Percentiles rank a stretch among this genome's conserved stretches.
phyloP scores from a whole-genome alignment of 2,113 vertebrate genomes.

The Bubo bubo region DNA sequence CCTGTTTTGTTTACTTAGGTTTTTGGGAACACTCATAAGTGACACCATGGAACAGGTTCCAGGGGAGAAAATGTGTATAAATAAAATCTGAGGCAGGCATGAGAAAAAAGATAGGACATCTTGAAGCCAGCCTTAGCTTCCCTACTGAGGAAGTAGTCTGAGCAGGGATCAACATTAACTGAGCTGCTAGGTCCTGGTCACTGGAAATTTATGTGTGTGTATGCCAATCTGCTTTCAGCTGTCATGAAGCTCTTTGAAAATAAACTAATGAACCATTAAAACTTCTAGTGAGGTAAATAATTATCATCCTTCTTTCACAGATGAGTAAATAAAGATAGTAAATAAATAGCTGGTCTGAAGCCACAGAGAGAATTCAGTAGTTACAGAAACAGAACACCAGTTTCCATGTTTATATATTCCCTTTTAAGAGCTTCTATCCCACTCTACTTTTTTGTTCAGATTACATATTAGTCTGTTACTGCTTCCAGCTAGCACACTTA shows the following conservation, averaged over 20 bases:
- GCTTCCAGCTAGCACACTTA: background rate
- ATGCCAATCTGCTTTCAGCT: background rate
- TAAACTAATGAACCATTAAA: background rate
- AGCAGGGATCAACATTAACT: background rate
- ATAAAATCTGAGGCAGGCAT: background rate
- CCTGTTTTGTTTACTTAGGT: background rate
- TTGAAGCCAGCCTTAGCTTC: background rate
- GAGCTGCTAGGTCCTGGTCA: background rate
- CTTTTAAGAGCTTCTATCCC: background rate
- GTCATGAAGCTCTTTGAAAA: conserved; percentile 2
- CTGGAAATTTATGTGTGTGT: background rate
- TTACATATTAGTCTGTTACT: background rate
- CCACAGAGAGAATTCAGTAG: background rate
- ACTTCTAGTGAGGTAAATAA: background rate
- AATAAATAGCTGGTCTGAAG: background rate
- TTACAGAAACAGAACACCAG: background rate
- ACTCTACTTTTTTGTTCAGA: background rate
- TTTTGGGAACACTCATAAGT: background rate
- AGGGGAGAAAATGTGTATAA: accelerated
- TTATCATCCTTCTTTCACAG: background rate
- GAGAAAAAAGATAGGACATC: background rate
- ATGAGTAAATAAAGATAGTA: conserved; percentile 7
- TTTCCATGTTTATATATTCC: background rate
- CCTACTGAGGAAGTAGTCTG: background rate
- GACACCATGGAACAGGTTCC: background rate